Evolutionary conservation across 1,140 invertebrate species (phyloP).

Genomic region (Bombus vancouverensis): DNA sequence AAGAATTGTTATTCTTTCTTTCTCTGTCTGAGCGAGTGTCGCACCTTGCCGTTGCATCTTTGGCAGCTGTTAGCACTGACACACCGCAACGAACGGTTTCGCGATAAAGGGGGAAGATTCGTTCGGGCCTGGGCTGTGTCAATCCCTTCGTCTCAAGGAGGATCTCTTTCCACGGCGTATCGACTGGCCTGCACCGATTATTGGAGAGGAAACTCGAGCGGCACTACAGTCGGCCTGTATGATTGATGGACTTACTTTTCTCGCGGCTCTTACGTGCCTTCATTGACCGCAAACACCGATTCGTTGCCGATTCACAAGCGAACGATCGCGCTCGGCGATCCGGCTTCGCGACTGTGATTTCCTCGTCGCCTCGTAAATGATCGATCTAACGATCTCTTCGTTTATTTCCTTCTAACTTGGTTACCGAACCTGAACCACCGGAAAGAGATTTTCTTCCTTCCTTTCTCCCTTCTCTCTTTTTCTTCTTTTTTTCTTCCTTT

Average conservation of each 20-base stretch:
- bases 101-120: slow-evolving; percentile 48
- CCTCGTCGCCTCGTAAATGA: not conserved
- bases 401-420: not conserved
- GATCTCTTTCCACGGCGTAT: slow-evolving; percentile 53
- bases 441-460: not conserved
- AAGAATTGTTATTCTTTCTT: not conserved
- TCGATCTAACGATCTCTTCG: not conserved
- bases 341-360: not conserved
- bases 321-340: slow-evolving; percentile 31
- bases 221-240: slow-evolving; percentile 48
- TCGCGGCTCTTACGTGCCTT: slow-evolving; percentile 78
- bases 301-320: slow-evolving; percentile 27
- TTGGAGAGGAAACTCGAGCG: slow-evolving; percentile 61
- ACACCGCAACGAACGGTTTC: slow-evolving; percentile 53
- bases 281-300: slow-evolving; percentile 62
- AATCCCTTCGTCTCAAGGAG: slow-evolving; percentile 44
- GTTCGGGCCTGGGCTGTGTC: slow-evolving; percentile 28
- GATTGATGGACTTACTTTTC: slow-evolving; percentile 76
- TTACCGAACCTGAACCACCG: not conserved
- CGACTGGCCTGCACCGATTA: slow-evolving; percentile 49
- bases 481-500: not conserved
- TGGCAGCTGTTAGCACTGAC: slow-evolving; percentile 58
- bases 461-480: not conserved
- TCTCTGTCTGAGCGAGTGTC: slow-evolving; percentile 51
- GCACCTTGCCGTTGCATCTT: slow-evolving; percentile 69